Conservation (phyloP, 2,797 vertebrate genomes). For the Lagocephalus sceleratus region DNA sequence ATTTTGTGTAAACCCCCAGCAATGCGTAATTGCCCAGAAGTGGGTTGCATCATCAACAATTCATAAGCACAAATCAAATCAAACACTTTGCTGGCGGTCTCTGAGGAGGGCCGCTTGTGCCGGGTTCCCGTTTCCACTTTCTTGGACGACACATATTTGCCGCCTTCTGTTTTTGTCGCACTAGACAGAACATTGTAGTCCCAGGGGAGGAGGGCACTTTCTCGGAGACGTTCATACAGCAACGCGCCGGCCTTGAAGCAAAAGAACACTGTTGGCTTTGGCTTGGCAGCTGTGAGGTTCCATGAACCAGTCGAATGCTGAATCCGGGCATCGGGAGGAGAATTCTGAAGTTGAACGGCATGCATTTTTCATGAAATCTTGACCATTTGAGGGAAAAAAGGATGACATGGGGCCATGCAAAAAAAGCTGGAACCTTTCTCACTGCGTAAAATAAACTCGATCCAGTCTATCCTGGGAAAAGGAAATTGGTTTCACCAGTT, state of each 20-base stretch:
- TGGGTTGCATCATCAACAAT: constrained; percentile 16
- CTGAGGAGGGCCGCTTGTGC: constrained; percentile 25
- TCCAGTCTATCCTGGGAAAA: too few relatives aligned
- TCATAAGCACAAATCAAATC: constrained; percentile 22
- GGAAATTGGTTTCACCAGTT: too few relatives aligned
- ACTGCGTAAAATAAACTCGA: too few relatives aligned
- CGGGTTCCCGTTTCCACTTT: constrained; percentile 9
- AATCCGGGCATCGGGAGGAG: background rate
- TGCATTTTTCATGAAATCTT: background rate
- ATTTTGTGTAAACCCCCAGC: constrained; percentile 3
- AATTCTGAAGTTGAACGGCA: background rate
- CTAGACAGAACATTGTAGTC: constrained; percentile 26
- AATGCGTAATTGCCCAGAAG: constrained; percentile 14
- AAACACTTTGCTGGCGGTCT: constrained; percentile 15
- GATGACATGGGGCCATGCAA: background rate
- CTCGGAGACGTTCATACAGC: background rate
- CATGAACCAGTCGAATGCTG: constrained; percentile 2
- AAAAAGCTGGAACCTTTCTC: too few relatives aligned
- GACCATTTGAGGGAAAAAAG: background rate
- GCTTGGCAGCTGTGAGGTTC: constrained; percentile 21
- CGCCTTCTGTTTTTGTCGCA: constrained; percentile 19
- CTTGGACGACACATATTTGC: background rate
- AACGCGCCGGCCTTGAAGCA: constrained; percentile 6
- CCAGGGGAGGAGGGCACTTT: constrained; percentile 19
- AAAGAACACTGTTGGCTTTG: constrained; percentile 14